Base-by-base conservation (phyloP, 1,140 invertebrate genomes). In the Mya arenaria region DNA sequence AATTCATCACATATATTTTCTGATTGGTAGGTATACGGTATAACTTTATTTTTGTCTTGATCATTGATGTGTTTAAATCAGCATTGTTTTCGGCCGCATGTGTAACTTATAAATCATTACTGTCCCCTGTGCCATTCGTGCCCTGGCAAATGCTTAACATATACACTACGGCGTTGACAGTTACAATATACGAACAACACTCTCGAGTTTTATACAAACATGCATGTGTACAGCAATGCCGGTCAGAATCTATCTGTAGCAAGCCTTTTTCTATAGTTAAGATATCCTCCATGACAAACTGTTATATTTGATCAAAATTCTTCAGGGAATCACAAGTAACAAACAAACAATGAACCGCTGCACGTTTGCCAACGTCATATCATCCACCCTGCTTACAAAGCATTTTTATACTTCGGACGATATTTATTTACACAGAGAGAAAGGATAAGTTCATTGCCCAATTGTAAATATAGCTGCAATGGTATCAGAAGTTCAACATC, bases 191-290 rank as follows among this genome's bases (percentile, higher is more conserved):
- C 73, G 0, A 39, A 65, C 39, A 8, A 23, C 4, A 65, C 65
- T 39, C 32, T 44, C 1, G 56, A 69, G 44, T 84, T 75, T 30
- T 72, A 74, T 55, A 25, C 72, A 17, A 41, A 73, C 32, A n/a
- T 86, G 0, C 62, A 86, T 34, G 80, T 69, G 0, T 86, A 75
- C 65, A 86, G 84, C 58, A 79, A 82, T 52, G 85, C 85, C 6
- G 85, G 85, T 1, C 80, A 84, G 41, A 83, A 48, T 52, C 52
- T 56, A 13, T 63, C 17, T 34, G 44, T 80, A 0, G 48, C 63
- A 30, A 84, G 81, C 15, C 34, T 85, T 34, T 32, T 19, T 1
- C 58, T 88, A 25, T 85, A 85, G 6, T 73, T 74, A 23, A 65
- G 66, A 13, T 82, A 63, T 55, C 75, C 81, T 15, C 85, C 86